These are phyloP conservation scores for Lagothrix lagotricha DNA, from an alignment of 2,797 vertebrate genomes.

Conservation along the genomic window DNA sequence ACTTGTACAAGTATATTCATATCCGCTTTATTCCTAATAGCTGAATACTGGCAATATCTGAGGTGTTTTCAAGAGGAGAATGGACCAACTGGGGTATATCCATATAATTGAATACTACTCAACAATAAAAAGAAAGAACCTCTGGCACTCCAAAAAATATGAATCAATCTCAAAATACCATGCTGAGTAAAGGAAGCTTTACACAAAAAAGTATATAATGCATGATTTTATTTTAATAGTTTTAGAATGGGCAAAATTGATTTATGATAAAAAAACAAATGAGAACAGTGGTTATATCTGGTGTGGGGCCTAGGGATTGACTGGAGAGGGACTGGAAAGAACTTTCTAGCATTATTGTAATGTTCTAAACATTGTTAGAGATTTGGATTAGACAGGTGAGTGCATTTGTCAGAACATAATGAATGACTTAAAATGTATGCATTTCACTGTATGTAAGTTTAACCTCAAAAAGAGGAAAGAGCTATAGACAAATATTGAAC, in stretches of 20 bases:
- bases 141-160: not conserved
- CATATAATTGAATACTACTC: not conserved
- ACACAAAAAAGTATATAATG: not conserved
- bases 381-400: not conserved
- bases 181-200: not conserved
- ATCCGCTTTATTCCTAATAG: not conserved
- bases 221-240: not conserved
- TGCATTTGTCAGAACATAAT: not conserved
- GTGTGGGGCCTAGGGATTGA: not conserved
- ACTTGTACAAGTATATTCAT: not conserved
- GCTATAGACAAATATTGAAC: not conserved
- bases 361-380: not conserved
- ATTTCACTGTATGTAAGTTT: not conserved
- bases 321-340: not conserved
- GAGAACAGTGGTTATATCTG: not conserved
- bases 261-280: not conserved
- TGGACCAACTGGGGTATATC: not conserved
- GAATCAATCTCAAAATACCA: not conserved
- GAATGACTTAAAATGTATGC: not conserved
- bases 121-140: not conserved
- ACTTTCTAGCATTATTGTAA: not conserved
- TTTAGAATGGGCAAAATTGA: not conserved
- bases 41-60: not conserved
- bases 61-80: not conserved
- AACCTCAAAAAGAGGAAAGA: not conserved